Evolutionary conservation across 2,113 vertebrate genomes (phyloP).

Genomic region (Ailurus styani): DNA sequence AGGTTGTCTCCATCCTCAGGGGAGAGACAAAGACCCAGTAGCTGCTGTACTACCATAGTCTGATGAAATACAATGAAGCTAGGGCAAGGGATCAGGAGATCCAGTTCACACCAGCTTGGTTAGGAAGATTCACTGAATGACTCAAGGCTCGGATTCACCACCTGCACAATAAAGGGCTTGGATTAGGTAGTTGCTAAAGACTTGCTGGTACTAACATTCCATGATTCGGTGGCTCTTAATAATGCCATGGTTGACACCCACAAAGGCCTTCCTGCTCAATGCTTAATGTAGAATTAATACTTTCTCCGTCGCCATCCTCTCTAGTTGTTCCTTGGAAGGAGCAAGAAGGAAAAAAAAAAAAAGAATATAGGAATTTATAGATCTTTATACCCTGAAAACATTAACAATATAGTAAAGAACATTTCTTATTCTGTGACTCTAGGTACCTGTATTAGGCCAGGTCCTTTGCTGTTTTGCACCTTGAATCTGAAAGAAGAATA

Average conservation of each 20-base stretch:
- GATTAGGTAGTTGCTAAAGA: background rate
- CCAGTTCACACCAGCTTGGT: background rate
- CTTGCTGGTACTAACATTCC: background rate
- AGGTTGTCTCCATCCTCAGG: background rate
- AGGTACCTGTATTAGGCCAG: background rate
- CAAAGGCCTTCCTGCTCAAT: background rate
- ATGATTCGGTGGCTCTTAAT: background rate
- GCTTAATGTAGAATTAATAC: background rate
- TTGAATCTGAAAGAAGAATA: background rate
- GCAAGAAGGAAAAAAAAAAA: background rate
- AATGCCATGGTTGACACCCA: background rate
- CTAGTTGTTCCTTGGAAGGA: background rate
- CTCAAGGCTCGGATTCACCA: background rate
- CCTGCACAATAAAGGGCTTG: background rate
- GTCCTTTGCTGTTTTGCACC: background rate
- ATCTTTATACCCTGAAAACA: slow-evolving; percentile 16
- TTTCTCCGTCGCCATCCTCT: background rate
- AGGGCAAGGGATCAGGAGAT: background rate
- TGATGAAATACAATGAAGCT: background rate
- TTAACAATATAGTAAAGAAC: background rate
- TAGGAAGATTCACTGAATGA: background rate
- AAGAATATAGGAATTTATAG: background rate
- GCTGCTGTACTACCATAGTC: background rate
- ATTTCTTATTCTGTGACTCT: background rate
- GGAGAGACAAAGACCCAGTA: background rate